phyloP scores from a whole-genome alignment of 2,113 vertebrate species.

The Peucedramus taeniatus region DNA sequence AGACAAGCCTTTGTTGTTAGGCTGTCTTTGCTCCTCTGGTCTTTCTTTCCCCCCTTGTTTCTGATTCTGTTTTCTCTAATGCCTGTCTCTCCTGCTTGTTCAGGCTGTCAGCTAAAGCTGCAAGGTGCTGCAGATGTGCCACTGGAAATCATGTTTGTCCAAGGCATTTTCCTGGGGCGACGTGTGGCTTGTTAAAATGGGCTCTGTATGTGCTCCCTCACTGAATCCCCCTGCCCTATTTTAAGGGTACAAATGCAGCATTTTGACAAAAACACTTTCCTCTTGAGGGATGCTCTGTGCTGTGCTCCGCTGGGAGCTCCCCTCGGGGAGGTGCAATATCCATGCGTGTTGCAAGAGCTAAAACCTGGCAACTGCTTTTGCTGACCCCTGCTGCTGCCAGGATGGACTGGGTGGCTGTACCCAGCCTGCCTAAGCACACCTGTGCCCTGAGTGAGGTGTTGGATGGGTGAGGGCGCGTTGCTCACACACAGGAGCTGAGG shows the following conservation, averaged over 20 bases:
- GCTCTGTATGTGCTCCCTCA: neutral
- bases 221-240: neutral
- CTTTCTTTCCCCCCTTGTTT: neutral
- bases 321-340: neutral
- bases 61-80: neutral
- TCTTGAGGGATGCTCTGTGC: accelerated
- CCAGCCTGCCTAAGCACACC: neutral
- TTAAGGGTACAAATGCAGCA: neutral
- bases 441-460: neutral
- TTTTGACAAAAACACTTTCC: neutral
- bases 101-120: neutral
- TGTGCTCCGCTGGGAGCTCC: neutral
- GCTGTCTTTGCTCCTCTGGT: neutral
- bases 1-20: neutral
- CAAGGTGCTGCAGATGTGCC: neutral
- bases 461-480: accelerated
- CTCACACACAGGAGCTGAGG: neutral
- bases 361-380: neutral
- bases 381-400: neutral
- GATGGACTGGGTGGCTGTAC: accelerated
- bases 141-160: neutral
- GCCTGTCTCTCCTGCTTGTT: neutral
- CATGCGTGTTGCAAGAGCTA: neutral
- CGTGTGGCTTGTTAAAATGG: neutral
- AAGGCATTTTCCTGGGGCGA: neutral